Base-by-base conservation (phyloP, 2,888 invertebrate genomes). In the Protophormia terraenovae region DNA sequence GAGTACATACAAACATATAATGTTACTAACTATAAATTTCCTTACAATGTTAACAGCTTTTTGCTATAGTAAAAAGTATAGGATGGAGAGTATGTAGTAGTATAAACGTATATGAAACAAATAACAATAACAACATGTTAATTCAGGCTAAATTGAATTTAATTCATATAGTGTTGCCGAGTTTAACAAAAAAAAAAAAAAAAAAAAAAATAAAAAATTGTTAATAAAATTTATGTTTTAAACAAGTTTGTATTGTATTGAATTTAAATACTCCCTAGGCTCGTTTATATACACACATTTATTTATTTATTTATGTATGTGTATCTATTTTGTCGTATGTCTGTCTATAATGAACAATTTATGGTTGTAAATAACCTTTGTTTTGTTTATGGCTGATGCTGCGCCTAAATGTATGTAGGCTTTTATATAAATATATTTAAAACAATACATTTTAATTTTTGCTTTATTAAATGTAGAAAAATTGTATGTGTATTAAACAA, bases 121-220 rank as follows among this genome's bases (percentile, higher is more conserved):
- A 69, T 67, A 78, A 69, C 73, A 82, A 76, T 84, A 82, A 69
- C 64, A 73, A 60, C 62, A 60, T 72, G 60, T 79, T 88, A 86
- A 87, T 87, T 87, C 89, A 86, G 88, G 89, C 89, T 90, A 90
- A 90, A 91, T 90, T 90, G 89, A 90, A 90, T 90, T 90, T 90
- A 91, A 90, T 90, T 90, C 58, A 58, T 60, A 38, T 7, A 53
- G 53, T 47, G 32, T 55, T 22, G 73, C 38, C 47, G 58, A 53
- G 47, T 58, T 27, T 14, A 60, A 19, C 12, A 27, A 47, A 35
- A 24, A 16, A 16, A 47, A 35, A 19, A 27, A 58, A 24, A 16
- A 12, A 45, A 12, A 55, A 0, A 8, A 0, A 14, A 32, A 41
- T 35, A 55, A 55, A 3, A 66, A 76, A 16, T 66, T 81, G 64